Percentiles rank a stretch among this genome's conserved stretches.
Evolutionary conservation across 2,888 invertebrate genomes (phyloP).

Genomic region (Argyra leucocephala): DNA sequence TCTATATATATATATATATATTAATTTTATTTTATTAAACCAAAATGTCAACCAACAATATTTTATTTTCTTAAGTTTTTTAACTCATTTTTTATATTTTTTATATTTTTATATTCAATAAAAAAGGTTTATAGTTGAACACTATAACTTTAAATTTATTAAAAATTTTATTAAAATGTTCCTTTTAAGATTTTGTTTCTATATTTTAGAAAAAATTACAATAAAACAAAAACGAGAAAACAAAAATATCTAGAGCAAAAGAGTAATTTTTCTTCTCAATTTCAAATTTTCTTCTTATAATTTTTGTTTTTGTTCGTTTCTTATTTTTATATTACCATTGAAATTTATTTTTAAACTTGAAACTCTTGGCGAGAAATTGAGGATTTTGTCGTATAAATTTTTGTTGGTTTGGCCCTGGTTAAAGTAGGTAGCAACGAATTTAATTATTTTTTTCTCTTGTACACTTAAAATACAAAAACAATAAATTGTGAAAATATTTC

Average conservation of each 20-base stretch:
- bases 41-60: no score
- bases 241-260: background rate
- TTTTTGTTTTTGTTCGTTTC: background rate
- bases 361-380: conserved; percentile 1
- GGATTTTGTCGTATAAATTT: background rate
- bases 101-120: no score
- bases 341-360: conserved; percentile 12
- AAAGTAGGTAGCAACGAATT: background rate
- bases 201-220: no score
- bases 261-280: background rate
- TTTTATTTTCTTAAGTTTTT: no score
- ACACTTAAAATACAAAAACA: background rate
- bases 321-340: conserved; percentile 8
- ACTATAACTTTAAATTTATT: no score
- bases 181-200: no score
- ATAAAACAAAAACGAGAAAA: no score
- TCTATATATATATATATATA: no score
- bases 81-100: no score
- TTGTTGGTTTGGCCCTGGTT: conserved; percentile 7
- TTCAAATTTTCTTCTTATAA: background rate
- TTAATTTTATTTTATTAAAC: no score
- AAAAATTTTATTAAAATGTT: no score
- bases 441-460: background rate
- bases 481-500: background rate
- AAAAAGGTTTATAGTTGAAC: no score